A percentile compares a stretch with the other conserved stretches of the same genome.
Conservation (phyloP, 2,797 vertebrate genomes). For the Anolis apletophallus region DNA sequence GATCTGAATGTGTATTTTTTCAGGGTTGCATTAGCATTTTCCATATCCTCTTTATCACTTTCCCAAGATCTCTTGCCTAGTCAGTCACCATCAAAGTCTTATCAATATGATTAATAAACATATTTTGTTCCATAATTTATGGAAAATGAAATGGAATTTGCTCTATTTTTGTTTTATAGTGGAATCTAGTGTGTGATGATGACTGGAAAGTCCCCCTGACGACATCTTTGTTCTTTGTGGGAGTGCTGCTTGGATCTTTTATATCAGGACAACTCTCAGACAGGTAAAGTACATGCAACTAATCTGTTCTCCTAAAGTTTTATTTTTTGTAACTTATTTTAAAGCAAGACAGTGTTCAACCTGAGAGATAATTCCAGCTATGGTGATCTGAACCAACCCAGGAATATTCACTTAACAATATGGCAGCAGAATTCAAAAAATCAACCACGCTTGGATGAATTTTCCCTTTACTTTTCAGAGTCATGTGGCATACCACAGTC, state of each 20-base stretch:
- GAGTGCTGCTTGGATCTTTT: conserved; percentile 89
- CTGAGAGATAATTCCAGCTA: neutral
- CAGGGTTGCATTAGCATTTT: neutral
- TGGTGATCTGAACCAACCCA: neutral
- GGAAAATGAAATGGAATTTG: conserved; percentile 15
- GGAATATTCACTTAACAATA: neutral
- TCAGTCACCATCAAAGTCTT: neutral
- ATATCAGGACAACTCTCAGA: conserved; percentile 92
- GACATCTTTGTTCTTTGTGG: conserved; percentile 87
- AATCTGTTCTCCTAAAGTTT: rapidly evolving
- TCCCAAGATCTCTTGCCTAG: neutral
- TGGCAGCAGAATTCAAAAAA: neutral
- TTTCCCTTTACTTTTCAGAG: neutral
- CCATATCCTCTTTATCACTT: neutral
- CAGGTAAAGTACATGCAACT: conserved; percentile 79
- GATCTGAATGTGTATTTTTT: too few species aligned
- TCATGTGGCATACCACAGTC: neutral
- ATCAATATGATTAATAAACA: neutral
- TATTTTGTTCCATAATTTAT: neutral
- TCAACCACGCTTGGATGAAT: neutral
- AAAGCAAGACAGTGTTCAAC: neutral
- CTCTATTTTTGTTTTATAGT: conserved; percentile 80
- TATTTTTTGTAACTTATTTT: neutral
- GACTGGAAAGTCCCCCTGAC: conserved; percentile 90
- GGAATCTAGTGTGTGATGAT: conserved; percentile 90